These are phyloP conservation scores for Palythoa heliodiscus DNA, from an alignment of 92 coral and sea anemone species.

Conservation along the genomic window DNA sequence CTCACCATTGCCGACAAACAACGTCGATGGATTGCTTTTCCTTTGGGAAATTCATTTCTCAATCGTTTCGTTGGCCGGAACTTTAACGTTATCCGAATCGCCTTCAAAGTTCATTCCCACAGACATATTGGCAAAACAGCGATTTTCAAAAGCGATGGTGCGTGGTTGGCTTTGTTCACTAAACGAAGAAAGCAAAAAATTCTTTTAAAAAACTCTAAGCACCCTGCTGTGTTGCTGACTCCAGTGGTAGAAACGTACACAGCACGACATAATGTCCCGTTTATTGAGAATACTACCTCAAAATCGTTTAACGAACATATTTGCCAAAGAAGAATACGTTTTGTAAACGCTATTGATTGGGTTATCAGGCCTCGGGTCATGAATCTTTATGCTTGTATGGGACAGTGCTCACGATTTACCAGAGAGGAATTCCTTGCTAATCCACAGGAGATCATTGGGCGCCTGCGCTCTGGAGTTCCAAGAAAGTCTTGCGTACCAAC, in stretches of 20 bases:
- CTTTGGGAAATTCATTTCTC: slow-evolving; percentile 19
- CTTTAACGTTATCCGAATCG: not conserved
- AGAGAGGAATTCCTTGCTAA: not conserved
- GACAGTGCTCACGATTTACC: not conserved
- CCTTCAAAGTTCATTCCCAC: not conserved
- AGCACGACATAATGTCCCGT: too few relatives aligned
- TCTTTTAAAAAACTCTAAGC: not conserved
- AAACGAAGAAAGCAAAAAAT: not conserved
- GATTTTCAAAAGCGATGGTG: not conserved
- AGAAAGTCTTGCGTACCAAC: slow-evolving; percentile 1
- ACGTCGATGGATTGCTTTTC: slow-evolving; percentile 25
- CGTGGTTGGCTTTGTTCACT: slow-evolving; percentile 22
- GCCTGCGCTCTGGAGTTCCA: not conserved
- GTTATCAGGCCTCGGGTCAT: slow-evolving; percentile 5
- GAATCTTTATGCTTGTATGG: slow-evolving; percentile 1
- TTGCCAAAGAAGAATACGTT: not conserved
- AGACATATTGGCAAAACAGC: not conserved
- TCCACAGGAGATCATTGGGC: not conserved
- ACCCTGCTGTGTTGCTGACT: not conserved
- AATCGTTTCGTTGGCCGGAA: not conserved
- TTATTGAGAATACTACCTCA: too few relatives aligned
- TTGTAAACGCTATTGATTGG: slow-evolving; percentile 12
- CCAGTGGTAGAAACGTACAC: not conserved
- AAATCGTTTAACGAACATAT: not conserved
- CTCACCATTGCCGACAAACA: slow-evolving; percentile 6